A percentile compares a stretch with the other conserved stretches of the same genome.
Evolutionary conservation across 2,888 invertebrate species (phyloP).

Genomic region (Papilio protenor): DNA sequence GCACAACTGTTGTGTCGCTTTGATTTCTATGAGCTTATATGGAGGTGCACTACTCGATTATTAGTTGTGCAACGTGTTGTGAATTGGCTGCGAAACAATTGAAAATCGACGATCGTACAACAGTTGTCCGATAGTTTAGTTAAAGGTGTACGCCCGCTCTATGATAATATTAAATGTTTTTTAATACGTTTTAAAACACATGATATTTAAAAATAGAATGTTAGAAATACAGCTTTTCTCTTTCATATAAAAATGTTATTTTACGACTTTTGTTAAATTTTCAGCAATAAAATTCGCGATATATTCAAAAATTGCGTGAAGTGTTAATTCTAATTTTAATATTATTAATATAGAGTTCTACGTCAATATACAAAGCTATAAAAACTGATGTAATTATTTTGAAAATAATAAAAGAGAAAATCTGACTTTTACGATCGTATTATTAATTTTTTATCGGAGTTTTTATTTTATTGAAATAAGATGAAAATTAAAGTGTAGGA

Average conservation of each 20-base stretch:
- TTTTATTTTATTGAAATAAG: background rate
- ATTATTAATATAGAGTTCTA: background rate
- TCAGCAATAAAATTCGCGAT: background rate
- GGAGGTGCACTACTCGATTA: no score
- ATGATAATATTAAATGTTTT: background rate
- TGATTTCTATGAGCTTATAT: no score
- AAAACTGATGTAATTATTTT: background rate
- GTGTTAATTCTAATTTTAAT: background rate
- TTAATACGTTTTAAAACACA: background rate
- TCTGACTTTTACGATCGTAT: slow-evolving; percentile 1
- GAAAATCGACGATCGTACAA: no score
- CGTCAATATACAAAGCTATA: slow-evolving; percentile 1
- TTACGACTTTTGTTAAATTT: background rate
- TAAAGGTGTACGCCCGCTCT: no score
- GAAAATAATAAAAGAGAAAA: background rate
- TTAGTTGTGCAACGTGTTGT: no score
- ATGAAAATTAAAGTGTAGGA: background rate
- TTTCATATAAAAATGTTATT: background rate
- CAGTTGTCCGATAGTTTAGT: no score
- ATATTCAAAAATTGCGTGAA: background rate
- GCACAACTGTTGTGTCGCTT: no score
- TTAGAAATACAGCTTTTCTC: background rate
- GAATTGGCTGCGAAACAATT: no score
- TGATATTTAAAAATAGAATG: background rate
- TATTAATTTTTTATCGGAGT: background rate